These are phyloP conservation scores for Drosophila sproati DNA, from an alignment of 1,140 invertebrate genomes.

Conservation along the genomic window DNA sequence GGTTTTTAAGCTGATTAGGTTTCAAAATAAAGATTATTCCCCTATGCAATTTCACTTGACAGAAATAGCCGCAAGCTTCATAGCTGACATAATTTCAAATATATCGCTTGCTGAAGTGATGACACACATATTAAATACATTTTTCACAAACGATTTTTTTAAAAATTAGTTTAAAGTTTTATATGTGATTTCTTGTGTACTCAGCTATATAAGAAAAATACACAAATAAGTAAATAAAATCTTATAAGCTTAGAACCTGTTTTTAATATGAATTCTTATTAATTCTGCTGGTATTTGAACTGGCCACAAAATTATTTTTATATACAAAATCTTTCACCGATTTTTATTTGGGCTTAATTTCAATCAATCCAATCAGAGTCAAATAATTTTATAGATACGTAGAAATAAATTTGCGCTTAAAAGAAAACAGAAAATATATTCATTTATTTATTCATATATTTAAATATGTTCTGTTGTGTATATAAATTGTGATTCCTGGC, in stretches of 20 bases:
- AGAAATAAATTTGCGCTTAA: no score
- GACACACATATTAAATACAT: slow-evolving; percentile 15
- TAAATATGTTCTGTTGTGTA: neutral
- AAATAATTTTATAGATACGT: no score
- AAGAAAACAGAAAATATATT: neutral
- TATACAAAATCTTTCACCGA: neutral
- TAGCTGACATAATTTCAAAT: slow-evolving; percentile 40
- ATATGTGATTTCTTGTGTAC: slow-evolving; percentile 35
- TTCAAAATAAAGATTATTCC: slow-evolving; percentile 1
- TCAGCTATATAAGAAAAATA: slow-evolving; percentile 2
- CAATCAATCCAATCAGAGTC: no score
- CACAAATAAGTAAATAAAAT: neutral
- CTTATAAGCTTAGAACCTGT: no score
- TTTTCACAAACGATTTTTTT: slow-evolving; percentile 23
- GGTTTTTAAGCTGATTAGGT: slow-evolving; percentile 1
- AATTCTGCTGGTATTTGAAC: neutral
- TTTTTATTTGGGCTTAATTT: no score
- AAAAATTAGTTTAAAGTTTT: slow-evolving; percentile 14
- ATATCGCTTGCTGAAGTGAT: neutral
- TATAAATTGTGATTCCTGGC: neutral
- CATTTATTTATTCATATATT: neutral
- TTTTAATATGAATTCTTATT: neutral
- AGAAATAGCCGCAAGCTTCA: slow-evolving; percentile 25
- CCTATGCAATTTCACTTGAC: neutral
- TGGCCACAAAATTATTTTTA: neutral